A percentile compares a stretch with the other conserved stretches of the same genome.
Evolutionary conservation across 1,140 invertebrate species (phyloP).

Genomic region (Aplysia californica): DNA sequence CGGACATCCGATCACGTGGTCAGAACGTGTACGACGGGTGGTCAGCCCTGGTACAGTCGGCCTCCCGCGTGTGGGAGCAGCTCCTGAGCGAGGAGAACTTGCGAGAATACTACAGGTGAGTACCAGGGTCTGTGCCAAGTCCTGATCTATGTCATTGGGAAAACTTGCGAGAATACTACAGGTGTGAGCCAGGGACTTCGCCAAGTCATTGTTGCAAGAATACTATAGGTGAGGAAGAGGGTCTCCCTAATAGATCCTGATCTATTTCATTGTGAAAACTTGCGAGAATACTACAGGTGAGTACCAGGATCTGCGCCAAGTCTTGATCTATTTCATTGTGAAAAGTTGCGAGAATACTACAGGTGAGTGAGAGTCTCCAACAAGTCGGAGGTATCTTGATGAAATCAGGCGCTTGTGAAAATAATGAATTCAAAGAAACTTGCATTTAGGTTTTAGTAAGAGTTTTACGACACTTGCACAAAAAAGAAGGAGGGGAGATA

Average conservation of each 20-base stretch:
- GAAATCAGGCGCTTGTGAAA: too few species aligned
- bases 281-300: conserved; percentile 47
- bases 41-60: conserved; percentile 27
- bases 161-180: conserved; percentile 27
- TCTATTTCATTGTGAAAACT: too few species aligned
- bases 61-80: conserved; percentile 39
- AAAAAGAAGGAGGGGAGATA: too few species aligned
- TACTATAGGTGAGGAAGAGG: too few species aligned
- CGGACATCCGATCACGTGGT: conserved; percentile 47
- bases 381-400: too few species aligned
- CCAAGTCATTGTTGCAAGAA: too few species aligned
- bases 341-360: conserved; percentile 27
- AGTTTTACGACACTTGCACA: too few species aligned
- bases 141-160: too few species aligned
- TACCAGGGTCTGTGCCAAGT: conserved; percentile 35
- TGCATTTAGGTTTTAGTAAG: too few species aligned
- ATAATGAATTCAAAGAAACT: too few species aligned
- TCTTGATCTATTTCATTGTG: conserved; percentile 32
- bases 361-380: conserved; percentile 26
- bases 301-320: conserved; percentile 37
- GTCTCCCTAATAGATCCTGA: too few species aligned
- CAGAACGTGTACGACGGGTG: conserved; percentile 47
- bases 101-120: conserved; percentile 47
- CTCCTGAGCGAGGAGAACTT: conserved; percentile 46
- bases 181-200: conserved; percentile 29